Evolutionary conservation across 2,113 vertebrate species (phyloP).

Genomic region (Tachysurus vachellii): DNA sequence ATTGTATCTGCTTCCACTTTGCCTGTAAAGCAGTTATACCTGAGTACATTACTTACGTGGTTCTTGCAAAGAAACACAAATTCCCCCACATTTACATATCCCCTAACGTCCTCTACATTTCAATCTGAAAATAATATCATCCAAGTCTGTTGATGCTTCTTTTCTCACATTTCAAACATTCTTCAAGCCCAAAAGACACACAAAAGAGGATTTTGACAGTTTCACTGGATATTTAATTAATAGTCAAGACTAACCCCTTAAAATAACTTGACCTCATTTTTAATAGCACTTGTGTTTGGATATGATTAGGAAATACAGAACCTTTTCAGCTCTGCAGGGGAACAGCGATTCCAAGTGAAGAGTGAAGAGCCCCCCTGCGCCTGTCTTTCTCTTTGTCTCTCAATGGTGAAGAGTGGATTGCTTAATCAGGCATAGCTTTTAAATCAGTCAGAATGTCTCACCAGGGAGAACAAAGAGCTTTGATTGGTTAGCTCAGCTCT

Average conservation of each 20-base stretch:
- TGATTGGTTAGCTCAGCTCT: conserved; percentile 38
- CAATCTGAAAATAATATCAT: not conserved
- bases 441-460: conserved; percentile 44
- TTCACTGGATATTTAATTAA: conserved; percentile 11
- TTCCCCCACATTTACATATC: too few species aligned
- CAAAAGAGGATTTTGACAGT: not conserved
- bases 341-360: conserved; percentile 20
- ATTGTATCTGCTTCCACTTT: not conserved
- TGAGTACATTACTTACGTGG: not conserved
- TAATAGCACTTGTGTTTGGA: conserved; percentile 38
- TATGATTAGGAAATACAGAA: conserved; percentile 40
- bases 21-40: not conserved
- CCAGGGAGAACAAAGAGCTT: conserved; percentile 38
- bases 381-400: conserved; percentile 16
- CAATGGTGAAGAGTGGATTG: conserved; percentile 23
- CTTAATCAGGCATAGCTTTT: conserved; percentile 44
- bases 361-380: conserved; percentile 11
- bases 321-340: conserved; percentile 35
- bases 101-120: not conserved
- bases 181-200: not conserved
- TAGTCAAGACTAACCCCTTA: conserved; percentile 15
- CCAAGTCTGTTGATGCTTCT: not conserved
- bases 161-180: not conserved
- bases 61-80: not conserved
- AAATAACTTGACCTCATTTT: conserved; percentile 28